A percentile compares a stretch with the other conserved stretches of the same genome.
These are phyloP conservation scores for Rattus rattus DNA, from an alignment of 2,113 vertebrate species.

Conservation along the genomic window DNA sequence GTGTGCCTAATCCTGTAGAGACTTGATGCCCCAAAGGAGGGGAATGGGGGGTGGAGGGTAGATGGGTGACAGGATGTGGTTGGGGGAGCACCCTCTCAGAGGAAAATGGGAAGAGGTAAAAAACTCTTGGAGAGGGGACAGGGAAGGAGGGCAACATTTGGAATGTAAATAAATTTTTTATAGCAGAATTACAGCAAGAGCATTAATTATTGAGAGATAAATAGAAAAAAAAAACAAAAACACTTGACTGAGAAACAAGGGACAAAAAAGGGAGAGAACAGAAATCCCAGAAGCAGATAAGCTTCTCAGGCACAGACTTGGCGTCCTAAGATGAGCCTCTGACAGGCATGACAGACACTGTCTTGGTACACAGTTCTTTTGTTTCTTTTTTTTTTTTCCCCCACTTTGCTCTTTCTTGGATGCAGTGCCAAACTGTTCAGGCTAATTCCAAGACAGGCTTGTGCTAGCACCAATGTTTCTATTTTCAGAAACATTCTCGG, in stretches of 20 bases:
- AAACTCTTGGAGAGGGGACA: too few species aligned
- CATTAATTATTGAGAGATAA: slow-evolving; percentile 5
- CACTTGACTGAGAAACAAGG: neutral
- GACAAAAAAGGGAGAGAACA: neutral
- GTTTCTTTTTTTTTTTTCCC: neutral
- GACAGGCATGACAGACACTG: neutral
- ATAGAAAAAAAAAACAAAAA: neutral
- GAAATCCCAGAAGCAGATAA: neutral
- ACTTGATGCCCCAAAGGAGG: too few species aligned
- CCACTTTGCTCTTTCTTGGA: neutral
- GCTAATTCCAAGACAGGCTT: neutral
- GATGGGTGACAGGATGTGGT: too few species aligned
- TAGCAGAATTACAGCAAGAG: neutral
- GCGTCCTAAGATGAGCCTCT: neutral
- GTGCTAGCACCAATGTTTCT: neutral
- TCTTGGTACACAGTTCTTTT: neutral
- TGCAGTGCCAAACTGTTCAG: neutral
- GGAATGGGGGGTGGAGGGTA: too few species aligned
- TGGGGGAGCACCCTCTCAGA: too few species aligned
- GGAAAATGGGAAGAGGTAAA: too few species aligned
- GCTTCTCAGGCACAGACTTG: neutral
- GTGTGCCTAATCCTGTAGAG: too few species aligned
- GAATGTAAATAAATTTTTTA: too few species aligned
- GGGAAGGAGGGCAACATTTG: too few species aligned
- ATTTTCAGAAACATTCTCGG: neutral